These are phyloP conservation scores for Numenius arquata DNA, from an alignment of 2,113 vertebrate species.

Conservation along the genomic window DNA sequence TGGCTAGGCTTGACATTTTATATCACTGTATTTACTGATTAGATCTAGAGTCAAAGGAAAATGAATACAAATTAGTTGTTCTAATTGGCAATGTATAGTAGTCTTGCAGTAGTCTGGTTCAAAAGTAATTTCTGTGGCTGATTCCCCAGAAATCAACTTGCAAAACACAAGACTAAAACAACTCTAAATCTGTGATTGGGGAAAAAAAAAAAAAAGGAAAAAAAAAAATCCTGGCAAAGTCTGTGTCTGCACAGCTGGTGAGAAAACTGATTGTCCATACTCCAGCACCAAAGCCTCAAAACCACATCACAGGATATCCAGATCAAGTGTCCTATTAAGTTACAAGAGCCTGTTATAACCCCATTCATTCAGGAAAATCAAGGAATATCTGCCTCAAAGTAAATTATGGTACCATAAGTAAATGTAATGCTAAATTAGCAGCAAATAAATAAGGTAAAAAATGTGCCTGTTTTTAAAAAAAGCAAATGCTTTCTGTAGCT, in stretches of 20 bases:
- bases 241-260: background rate
- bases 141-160: background rate
- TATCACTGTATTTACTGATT: constrained; percentile 16
- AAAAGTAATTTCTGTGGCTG: background rate
- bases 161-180: background rate
- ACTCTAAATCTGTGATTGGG: background rate
- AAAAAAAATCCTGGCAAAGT: background rate
- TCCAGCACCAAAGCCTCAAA: background rate
- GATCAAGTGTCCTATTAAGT: constrained; percentile 10
- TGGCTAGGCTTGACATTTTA: constrained; percentile 26
- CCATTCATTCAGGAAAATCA: background rate
- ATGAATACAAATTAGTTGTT: constrained; percentile 15
- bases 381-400: background rate
- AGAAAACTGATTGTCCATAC: constrained; percentile 3
- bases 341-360: background rate
- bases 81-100: too few relatives aligned
- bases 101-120: too few relatives aligned
- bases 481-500: background rate
- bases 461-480: background rate
- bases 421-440: background rate
- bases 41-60: constrained; percentile 14
- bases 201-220: background rate
- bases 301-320: background rate
- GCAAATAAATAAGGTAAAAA: background rate
- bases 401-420: background rate